Evolutionary conservation across 2,888 invertebrate genomes (phyloP), one percentile per base, ranked within the genome.

Genomic region (Heliconius cydno): DNA sequence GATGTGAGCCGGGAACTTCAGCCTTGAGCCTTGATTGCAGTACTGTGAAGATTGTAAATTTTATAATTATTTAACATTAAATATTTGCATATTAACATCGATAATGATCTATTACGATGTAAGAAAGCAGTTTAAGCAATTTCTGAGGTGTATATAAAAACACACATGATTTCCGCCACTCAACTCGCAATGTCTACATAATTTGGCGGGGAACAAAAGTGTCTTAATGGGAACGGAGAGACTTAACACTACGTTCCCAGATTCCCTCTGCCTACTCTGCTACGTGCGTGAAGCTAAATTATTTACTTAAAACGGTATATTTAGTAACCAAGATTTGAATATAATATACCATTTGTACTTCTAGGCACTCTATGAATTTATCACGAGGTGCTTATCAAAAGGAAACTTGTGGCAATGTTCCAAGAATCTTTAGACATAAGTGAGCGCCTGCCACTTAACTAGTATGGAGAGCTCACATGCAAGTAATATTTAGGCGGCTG

Each of bases 1-100:
- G 90, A 90, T 86, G 87, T 86, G 83, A 86, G 87, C 85, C 80
- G 83, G 76, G 76, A 79, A 76, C 70, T 77, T 63, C 57, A 78
- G 74, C 34, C 41, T 72, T 73, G 66, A 79, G 75, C 57, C 74
- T 71, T 80, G 80, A 82, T 82, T 80, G 76, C 77, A 60, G 28
- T 77, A 74, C 80, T 78, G 74, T 34, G 65, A 63, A 63, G 38
- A 15, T 65, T 60, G 6, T 28, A 12, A 68, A 65, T 57, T 30
- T 41, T n/a, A 60, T 41, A 67, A 74, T 60, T 57, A 74, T 6
- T 46, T 46, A 22, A 25, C 34, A 72, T 72, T 22, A 22, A 65
- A 77, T 34, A 65, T 10, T 67, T 66, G 9, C 34, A 41, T 41
- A 41, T 66, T 12, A 68, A 25, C 60, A 67, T 67, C 57, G 28